Evolutionary conservation across 2,888 invertebrate species (phyloP).

Genomic region (Allolobophora icterica): DNA sequence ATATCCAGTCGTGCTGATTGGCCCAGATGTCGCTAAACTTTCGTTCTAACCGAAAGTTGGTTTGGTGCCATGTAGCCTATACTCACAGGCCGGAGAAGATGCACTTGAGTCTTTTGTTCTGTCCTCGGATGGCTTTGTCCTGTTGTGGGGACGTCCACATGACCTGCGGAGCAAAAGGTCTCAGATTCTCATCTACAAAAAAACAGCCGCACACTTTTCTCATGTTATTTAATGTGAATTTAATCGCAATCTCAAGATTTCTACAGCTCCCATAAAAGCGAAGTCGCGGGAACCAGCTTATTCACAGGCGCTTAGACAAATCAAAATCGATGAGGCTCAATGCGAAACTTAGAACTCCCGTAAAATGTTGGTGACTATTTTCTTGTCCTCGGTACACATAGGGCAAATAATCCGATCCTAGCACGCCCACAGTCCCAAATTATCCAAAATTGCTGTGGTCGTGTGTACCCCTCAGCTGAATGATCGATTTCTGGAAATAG

Average conservation of each 20-base stretch:
- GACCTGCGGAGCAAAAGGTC: neutral
- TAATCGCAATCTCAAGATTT: no score
- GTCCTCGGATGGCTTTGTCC: constrained; percentile 34
- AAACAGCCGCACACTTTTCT: neutral
- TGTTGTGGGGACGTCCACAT: constrained; percentile 34
- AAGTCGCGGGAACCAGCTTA: no score
- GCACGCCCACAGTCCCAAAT: neutral
- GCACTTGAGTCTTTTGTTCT: constrained; percentile 37
- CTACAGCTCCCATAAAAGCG: no score
- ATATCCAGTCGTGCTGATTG: no score
- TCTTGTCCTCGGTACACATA: neutral
- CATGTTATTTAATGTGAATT: neutral
- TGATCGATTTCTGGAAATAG: no score
- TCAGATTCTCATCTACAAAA: neutral
- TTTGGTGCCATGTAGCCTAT: neutral
- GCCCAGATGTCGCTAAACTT: no score
- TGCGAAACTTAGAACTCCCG: neutral
- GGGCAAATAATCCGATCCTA: neutral
- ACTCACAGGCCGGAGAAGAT: constrained; percentile 38
- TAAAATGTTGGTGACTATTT: neutral
- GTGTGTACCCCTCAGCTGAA: no score
- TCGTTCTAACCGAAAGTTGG: no score
- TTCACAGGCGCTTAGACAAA: no score
- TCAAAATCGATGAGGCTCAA: neutral
- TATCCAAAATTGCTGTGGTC: no score